phyloP scores from a whole-genome alignment of 2,797 vertebrate species.

The Tragelaphus eurycerus region DNA sequence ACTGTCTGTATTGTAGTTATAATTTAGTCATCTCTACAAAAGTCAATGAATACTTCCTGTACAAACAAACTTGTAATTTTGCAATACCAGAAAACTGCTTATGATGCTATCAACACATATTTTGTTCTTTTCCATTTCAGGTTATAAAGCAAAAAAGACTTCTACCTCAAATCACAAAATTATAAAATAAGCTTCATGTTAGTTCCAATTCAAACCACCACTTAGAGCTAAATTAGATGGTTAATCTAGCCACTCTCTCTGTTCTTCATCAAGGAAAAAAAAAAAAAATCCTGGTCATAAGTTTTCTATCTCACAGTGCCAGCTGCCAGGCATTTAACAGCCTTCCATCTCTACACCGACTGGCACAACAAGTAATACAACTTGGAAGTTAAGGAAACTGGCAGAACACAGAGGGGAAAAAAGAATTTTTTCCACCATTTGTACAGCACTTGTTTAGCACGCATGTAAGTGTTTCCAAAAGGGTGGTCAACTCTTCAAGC shows the following conservation, averaged over 20 bases:
- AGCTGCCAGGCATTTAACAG: conserved; percentile 60
- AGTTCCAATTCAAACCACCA: conserved; percentile 20
- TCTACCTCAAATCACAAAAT: conserved; percentile 43
- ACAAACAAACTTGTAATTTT: conserved; percentile 11
- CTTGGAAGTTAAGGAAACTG: conserved; percentile 62
- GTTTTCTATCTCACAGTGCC: conserved; percentile 46
- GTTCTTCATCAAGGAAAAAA: background rate
- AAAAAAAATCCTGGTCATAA: conserved; percentile 3
- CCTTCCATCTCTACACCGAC: conserved; percentile 42
- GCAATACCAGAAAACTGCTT: conserved; percentile 50
- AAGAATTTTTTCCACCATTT: conserved; percentile 61
- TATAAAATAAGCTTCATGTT: conserved; percentile 23
- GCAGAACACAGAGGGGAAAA: conserved; percentile 24
- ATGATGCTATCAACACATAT: conserved; percentile 34
- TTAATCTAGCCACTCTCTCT: conserved; percentile 28
- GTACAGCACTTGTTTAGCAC: conserved; percentile 59
- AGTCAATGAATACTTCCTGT: conserved; percentile 25
- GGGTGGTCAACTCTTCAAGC: conserved; percentile 66
- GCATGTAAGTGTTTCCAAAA: conserved; percentile 61
- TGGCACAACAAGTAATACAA: conserved; percentile 63
- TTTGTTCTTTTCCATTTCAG: conserved; percentile 17
- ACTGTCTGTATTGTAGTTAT: background rate
- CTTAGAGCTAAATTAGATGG: conserved; percentile 35
- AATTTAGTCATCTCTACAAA: conserved; percentile 43
- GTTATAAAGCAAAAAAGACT: background rate